Base-by-base conservation (phyloP, 2,888 invertebrate genomes). In the Listrodromus nycthemerus region DNA sequence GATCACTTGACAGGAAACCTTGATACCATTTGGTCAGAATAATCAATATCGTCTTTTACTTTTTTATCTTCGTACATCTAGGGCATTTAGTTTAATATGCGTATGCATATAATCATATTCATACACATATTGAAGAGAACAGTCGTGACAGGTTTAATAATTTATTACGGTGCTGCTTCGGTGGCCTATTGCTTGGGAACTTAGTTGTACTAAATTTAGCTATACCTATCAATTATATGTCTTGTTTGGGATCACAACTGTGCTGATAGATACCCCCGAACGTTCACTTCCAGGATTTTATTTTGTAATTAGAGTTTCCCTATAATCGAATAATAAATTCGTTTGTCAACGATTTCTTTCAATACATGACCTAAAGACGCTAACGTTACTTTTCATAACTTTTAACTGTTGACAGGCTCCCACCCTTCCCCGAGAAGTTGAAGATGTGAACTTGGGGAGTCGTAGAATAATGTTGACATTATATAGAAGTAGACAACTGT, bases 141-240 rank as follows among this genome's bases (percentile, higher is more conserved):
- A 87, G 82, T 86, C 86, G 91, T 91, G 90, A 90, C 86, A 89
- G 88, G 88, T 90, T 88, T 90, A 87, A 87, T 89, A 89, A 90
- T 89, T 90, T 88, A 91, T 90, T 91, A 91, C 89, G 90, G 90
- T 89, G 89, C 90, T 90, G 90, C 89, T 89, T 90, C 90, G 88
- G 86, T 90, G 89, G 89, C 89, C 91, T 91, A 91, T 89, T 90
- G 90, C 89, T 92, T 88, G 89, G 91, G 89, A 89, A 89, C 89
- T 91, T 90, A 89, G 84, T 87, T 30, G 63, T 87, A 87, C 88
- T 90, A 90, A 86, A 86, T 90, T 87, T 91, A 86, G 86, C 89
- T 91, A 91, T 88, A 83, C 88, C 87, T 89, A 87, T 88, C 85
- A 87, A 88, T 80, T 83, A 81, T 87, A 24, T 58, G 52, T 67